A percentile compares a stretch with the other conserved stretches of the same genome.
These are phyloP conservation scores for Timema podura DNA, from an alignment of 2,888 invertebrate genomes.

Conservation along the genomic window DNA sequence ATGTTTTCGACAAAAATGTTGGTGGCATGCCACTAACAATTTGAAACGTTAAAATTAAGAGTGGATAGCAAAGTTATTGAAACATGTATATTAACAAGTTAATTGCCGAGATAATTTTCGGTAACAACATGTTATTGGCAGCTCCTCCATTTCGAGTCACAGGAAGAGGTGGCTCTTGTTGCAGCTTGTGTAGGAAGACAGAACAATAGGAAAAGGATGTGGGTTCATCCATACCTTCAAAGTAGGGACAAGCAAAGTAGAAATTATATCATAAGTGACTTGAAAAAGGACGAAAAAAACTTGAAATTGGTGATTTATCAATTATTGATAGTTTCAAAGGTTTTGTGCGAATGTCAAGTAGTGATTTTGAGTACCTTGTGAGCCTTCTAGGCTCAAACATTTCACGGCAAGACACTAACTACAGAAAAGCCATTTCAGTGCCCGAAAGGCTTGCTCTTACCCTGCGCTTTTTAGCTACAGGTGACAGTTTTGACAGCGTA, in stretches of 20 bases:
- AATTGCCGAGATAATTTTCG: too few species aligned
- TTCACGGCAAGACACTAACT: neutral
- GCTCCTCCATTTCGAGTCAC: neutral
- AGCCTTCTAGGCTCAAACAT: neutral
- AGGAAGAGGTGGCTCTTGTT: neutral
- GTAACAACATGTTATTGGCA: too few species aligned
- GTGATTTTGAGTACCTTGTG: conserved; percentile 6
- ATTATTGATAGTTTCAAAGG: neutral
- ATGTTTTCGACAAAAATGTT: too few species aligned
- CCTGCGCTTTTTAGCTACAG: neutral
- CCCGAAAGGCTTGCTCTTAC: neutral
- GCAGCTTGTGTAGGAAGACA: conserved; percentile 4
- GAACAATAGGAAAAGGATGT: neutral
- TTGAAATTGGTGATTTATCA: neutral
- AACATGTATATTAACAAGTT: too few species aligned
- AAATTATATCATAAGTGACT: neutral
- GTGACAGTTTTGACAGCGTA: neutral
- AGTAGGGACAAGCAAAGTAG: neutral
- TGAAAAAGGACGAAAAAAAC: neutral
- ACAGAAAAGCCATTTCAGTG: conserved; percentile 1
- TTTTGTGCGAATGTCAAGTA: conserved; percentile 11
- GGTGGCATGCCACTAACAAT: too few species aligned
- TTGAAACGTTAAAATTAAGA: too few species aligned
- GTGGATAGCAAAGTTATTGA: too few species aligned
- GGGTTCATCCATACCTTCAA: conserved; percentile 8